Conservation (phyloP, 2,888 invertebrate species). For the Thymelicus sylvestris region DNA sequence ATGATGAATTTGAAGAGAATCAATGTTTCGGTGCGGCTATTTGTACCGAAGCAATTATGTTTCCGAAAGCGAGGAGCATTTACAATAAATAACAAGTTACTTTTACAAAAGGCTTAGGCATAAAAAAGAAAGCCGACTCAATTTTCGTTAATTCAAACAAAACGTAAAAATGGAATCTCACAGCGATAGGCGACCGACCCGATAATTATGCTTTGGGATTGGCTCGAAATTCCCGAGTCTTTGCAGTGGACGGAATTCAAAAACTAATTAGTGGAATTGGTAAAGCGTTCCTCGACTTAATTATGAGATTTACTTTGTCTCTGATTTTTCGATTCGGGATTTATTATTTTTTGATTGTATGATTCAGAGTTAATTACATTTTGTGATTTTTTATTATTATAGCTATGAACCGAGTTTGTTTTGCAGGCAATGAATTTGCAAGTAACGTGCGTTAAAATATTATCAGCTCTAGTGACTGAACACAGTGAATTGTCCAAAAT, state of each 20-base stretch:
- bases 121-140: background rate
- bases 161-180: slow-evolving; percentile 10
- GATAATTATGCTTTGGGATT: slow-evolving; percentile 49
- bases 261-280: slow-evolving; percentile 53
- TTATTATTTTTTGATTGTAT: slow-evolving; percentile 14
- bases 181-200: slow-evolving; percentile 38
- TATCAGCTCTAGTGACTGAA: too few relatives aligned
- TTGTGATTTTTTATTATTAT: too few relatives aligned
- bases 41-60: too few relatives aligned
- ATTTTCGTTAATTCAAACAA: slow-evolving; percentile 34
- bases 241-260: slow-evolving; percentile 46
- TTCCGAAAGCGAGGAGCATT: background rate
- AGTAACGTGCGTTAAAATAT: too few relatives aligned
- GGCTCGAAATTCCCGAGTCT: slow-evolving; percentile 45
- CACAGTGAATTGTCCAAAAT: too few relatives aligned
- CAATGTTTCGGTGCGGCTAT: too few relatives aligned
- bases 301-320: slow-evolving; percentile 28
- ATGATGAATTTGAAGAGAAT: too few relatives aligned
- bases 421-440: too few relatives aligned
- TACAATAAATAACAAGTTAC: slow-evolving; percentile 10
- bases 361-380: background rate
- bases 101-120: background rate
- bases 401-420: too few relatives aligned
- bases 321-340: slow-evolving; percentile 15
- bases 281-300: slow-evolving; percentile 43